Evolutionary conservation across 1,140 invertebrate species (phyloP), one percentile per base, ranked within the genome.

Genomic region (Maniola jurtina): DNA sequence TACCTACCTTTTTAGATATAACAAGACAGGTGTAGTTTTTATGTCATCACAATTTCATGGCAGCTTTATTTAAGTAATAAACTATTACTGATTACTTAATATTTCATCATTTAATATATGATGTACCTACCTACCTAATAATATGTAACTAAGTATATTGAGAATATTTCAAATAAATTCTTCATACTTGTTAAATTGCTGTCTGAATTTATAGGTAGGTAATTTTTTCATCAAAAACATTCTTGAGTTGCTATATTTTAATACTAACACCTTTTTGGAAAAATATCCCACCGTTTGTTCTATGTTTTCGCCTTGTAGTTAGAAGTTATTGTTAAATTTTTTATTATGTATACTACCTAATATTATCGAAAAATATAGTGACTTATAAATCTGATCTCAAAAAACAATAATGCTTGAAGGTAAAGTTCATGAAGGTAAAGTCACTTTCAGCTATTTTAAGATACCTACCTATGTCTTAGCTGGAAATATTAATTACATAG

Each of bases 261-360:
- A 45, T 16, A 50, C 15, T 14, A 50, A 50, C 47, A 50, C 2
- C 10, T 57, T 38, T 38, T 40, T 38, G 14, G 33, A 54, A 40
- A 66, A 62, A 60, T 55, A 65, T 73, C 73, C 73, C 73, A 76
- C 73, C 73, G 73, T 68, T 68, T 72, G 69, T 67, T 64, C 64
- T 62, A 68, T 65, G 35, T 54, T 70, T 61, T 14, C 25, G 57
- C 40, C 60, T 54, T 67, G 40, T 61, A 65, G 70, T 64, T 42
- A 54, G 54, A 64, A 47, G 45, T 13, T 55, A 57, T 55, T 68
- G 54, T 68, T 68, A n/a, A n/a, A n/a, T n/a, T n/a, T n/a, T n/a
- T n/a, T 55, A 56, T 35, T 56, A 47, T 45, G 11, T 48, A 57
- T 14, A 57, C n/a, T n/a, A n/a, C n/a, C n/a, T n/a, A 15, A 5